These are phyloP conservation scores for Elysia chlorotica DNA, from an alignment of 1,140 invertebrate species.

Conservation along the genomic window DNA sequence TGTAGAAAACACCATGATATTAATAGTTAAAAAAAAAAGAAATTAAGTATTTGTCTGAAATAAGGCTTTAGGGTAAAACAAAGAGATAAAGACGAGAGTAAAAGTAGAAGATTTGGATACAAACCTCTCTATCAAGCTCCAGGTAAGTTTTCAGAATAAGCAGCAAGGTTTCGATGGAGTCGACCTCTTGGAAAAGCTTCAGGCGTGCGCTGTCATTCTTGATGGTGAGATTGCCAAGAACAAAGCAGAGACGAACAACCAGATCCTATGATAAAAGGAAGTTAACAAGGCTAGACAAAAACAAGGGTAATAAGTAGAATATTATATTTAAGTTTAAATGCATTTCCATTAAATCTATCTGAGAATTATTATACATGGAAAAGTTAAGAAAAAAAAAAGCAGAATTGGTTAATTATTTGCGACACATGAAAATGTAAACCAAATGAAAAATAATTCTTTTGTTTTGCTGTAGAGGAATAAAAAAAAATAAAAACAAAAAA, in stretches of 20 bases:
- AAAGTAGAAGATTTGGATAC: background rate
- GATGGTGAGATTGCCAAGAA: slow-evolving; percentile 79
- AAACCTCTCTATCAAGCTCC: slow-evolving; percentile 61
- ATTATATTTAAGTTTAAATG: no score
- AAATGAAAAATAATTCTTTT: no score
- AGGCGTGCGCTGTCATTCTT: slow-evolving; percentile 71
- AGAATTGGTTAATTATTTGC: no score
- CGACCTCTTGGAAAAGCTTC: slow-evolving; percentile 67
- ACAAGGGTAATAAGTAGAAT: background rate
- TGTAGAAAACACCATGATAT: no score
- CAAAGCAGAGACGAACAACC: slow-evolving; percentile 75
- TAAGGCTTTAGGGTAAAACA: no score
- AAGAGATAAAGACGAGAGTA: background rate
- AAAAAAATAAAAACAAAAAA: no score
- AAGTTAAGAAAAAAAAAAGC: background rate
- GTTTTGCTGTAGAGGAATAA: no score
- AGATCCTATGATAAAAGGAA: slow-evolving; percentile 64
- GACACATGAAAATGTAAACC: no score
- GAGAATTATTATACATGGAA: no score
- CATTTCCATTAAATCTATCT: no score
- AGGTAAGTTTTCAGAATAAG: slow-evolving; percentile 69
- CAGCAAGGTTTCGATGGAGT: slow-evolving; percentile 66
- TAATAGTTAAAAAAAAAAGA: no score
- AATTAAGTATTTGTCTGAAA: no score
- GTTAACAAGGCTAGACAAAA: background rate